Percentiles rank a stretch among this genome's conserved stretches.
Evolutionary conservation across 2,113 vertebrate species (phyloP).

Genomic region (Epinephelus fuscoguttatus): DNA sequence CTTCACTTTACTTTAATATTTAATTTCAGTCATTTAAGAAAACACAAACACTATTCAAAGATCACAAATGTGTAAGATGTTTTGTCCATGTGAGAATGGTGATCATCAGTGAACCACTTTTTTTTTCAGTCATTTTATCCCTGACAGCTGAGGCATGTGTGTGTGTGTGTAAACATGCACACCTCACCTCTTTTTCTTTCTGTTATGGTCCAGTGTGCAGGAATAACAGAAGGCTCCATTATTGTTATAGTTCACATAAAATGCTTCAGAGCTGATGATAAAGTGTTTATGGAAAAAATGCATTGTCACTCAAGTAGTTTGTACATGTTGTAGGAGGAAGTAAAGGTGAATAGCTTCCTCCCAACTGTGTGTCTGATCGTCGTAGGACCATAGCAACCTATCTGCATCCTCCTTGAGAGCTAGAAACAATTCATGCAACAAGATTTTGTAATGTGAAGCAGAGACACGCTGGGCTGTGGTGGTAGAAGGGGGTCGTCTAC

Average conservation of each 20-base stretch:
- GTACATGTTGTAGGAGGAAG: neutral
- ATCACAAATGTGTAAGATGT: neutral
- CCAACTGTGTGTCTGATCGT: slow-evolving; percentile 50
- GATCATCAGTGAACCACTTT: neutral
- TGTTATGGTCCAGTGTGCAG: neutral
- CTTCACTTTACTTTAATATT: neutral
- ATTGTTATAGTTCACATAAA: neutral
- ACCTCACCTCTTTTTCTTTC: neutral
- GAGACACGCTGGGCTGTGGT: slow-evolving; percentile 31
- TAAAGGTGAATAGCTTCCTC: slow-evolving; percentile 20
- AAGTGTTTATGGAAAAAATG: neutral
- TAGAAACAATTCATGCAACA: slow-evolving; percentile 71
- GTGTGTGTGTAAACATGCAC: neutral
- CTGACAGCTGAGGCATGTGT: no score
- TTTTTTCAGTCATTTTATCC: neutral
- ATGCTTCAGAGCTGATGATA: neutral
- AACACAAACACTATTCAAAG: neutral
- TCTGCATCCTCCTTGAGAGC: slow-evolving; percentile 47
- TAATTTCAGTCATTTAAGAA: neutral
- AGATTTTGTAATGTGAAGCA: slow-evolving; percentile 56
- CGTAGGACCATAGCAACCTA: slow-evolving; percentile 24
- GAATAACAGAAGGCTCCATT: neutral
- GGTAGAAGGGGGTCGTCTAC: slow-evolving; percentile 47
- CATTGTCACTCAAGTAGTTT: neutral
- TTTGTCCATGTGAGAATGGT: neutral